Percentiles rank a stretch among this genome's conserved stretches.
phyloP scores from a whole-genome alignment of 1,140 invertebrate species.

The Caenorhabditis remanei region DNA sequence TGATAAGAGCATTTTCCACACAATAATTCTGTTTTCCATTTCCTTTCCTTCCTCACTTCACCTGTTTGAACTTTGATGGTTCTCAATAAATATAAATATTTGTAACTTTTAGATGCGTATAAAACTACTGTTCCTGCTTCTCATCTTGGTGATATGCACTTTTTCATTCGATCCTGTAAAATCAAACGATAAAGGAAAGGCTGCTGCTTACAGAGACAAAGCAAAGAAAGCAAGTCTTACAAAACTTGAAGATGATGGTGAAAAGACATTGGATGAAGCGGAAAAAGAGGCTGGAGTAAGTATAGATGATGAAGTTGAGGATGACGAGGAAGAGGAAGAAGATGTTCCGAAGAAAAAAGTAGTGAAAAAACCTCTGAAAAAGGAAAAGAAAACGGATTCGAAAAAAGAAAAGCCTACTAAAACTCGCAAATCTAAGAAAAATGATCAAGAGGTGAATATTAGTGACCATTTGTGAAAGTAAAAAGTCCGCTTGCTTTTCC shows the following conservation, averaged over 20 bases:
- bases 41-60: background rate
- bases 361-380: background rate
- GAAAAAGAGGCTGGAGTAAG: background rate
- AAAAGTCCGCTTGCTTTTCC: background rate
- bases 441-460: background rate
- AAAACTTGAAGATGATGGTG: background rate
- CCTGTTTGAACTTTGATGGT: background rate
- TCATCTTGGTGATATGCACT: constrained; percentile 1
- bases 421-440: background rate
- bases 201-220: background rate
- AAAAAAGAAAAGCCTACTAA: background rate
- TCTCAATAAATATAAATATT: background rate
- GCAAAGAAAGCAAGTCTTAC: background rate
- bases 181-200: background rate
- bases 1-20: background rate
- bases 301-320: background rate
- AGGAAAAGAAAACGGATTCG: background rate
- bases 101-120: constrained; percentile 10
- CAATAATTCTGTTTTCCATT: background rate
- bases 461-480: background rate
- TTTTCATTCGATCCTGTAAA: background rate
- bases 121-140: background rate
- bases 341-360: constrained; percentile 9
- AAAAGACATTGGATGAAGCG: background rate
- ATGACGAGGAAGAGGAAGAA: constrained; percentile 4